Evolutionary conservation across 2,113 vertebrate genomes (phyloP), one percentile per base, ranked within the genome.

Genomic region (Phasianus colchicus): DNA sequence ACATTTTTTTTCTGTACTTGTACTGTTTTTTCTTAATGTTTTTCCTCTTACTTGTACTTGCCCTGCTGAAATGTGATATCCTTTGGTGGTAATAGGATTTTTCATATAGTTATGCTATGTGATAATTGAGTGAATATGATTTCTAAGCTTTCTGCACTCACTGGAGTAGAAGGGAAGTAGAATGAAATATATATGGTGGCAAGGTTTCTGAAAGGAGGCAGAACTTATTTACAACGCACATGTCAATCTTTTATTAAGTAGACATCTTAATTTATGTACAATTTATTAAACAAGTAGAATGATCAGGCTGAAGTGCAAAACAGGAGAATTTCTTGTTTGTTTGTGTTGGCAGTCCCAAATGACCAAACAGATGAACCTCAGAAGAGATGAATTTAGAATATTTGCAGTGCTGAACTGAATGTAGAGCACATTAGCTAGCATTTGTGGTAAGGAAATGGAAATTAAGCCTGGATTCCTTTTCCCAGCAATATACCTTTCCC

Each of bases 41-140:
- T 86, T 66, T 73, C 90, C 83, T 63, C 38, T 90, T 42, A 42
- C 42, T 42, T 42, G 55, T 19, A 38, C 5, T 73, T 92, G 45
- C 22, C 27, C 24, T 86, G 10, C 38, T 81, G 50, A 12, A 90
- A 8, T 71, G n/a, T 66, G 11, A 71, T 75, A 81, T 50, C 4
- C 43, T 90, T 94, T 95, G 70, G 88, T 60, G 30, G 34, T 70
- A 63, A 60, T 22, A 67, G 38, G 32, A 81, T 67, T 92, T 93
- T 86, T 80, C 1, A 2, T 89, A 10, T 27, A 82, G 38, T 72
- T 32, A 78, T 47, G 71, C 38, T 55, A 25, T 27, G 83, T 47
- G 70, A 81, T 88, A 88, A 90, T 47, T 88, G 55, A 81, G 19
- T 67, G 42, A 78, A 86, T 74, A 63, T 7, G 38, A 25, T 67